Conservation (phyloP, 2,888 invertebrate species). For the Megaustenia siamemsis region DNA sequence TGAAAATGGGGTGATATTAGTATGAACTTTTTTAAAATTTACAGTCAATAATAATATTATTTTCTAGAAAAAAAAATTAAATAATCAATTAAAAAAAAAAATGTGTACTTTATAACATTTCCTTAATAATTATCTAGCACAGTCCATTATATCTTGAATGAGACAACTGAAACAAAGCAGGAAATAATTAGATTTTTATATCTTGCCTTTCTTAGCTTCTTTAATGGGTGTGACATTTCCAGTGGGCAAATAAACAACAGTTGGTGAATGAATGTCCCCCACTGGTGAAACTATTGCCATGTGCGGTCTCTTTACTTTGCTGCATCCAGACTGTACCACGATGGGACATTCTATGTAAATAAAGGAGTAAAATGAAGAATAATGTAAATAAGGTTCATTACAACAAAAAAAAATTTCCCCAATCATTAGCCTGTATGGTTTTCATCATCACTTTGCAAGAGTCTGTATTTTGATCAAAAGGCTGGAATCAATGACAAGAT, state of each 20-base stretch:
- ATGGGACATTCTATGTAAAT: neutral
- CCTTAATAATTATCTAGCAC: too few species aligned
- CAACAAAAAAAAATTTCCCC: neutral
- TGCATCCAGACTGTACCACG: neutral
- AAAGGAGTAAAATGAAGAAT: neutral
- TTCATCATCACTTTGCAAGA: too few species aligned
- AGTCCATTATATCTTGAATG: too few species aligned
- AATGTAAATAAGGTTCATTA: neutral
- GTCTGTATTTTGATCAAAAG: too few species aligned
- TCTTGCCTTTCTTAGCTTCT: slow-evolving; percentile 36
- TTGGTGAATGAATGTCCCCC: neutral
- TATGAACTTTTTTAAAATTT: too few species aligned
- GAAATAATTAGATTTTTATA: neutral
- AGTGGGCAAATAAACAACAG: slow-evolving; percentile 19
- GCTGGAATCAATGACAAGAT: too few species aligned
- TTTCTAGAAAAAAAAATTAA: too few species aligned
- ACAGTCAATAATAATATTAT: too few species aligned
- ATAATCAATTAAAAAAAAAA: too few species aligned
- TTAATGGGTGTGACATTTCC: slow-evolving; percentile 16
- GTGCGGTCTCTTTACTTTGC: slow-evolving; percentile 33
- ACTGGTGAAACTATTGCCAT: slow-evolving; percentile 5
- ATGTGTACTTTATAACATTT: too few species aligned
- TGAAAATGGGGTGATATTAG: too few species aligned
- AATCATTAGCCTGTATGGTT: neutral
- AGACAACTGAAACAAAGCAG: neutral